Percentiles rank a stretch among this genome's conserved stretches.
These are phyloP conservation scores for Takifugu rubripes DNA, from an alignment of 2,797 vertebrate species.

Conservation along the genomic window DNA sequence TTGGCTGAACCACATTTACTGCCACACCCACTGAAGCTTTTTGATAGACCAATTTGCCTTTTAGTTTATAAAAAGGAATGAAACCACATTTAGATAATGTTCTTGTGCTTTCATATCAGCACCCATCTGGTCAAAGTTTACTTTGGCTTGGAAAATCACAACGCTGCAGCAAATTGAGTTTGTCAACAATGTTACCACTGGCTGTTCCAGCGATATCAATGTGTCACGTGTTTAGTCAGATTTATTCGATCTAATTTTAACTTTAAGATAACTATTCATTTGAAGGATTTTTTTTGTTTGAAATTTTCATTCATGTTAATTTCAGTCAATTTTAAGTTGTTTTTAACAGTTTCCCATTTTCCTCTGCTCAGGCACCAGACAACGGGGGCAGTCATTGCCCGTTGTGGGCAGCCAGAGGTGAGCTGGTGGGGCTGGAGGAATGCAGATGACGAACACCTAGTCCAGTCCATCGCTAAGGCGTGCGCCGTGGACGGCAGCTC, in stretches of 20 bases:
- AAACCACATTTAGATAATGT: constrained; percentile 14
- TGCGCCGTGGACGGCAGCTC: constrained; percentile 86
- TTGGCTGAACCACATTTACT: constrained; percentile 49
- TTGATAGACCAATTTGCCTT: constrained; percentile 2
- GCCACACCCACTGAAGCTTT: constrained; percentile 1
- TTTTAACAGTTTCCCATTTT: no score
- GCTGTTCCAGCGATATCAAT: neutral
- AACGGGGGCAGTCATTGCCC: constrained; percentile 93
- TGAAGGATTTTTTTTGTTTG: no score
- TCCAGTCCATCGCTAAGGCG: constrained; percentile 94
- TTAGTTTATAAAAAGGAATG: constrained; percentile 6
- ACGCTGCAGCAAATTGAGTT: constrained; percentile 2
- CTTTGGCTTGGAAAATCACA: constrained; percentile 1
- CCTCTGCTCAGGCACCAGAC: constrained; percentile 82
- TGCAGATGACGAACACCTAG: constrained; percentile 92
- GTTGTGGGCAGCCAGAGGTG: constrained; percentile 97
- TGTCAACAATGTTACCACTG: neutral
- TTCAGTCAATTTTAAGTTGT: no score
- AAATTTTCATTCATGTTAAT: no score
- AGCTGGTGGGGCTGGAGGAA: constrained; percentile 99
- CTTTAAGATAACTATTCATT: neutral
- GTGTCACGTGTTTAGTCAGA: neutral
- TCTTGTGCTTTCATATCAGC: constrained; percentile 4
- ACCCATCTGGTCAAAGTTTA: constrained; percentile 2
- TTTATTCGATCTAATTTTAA: neutral